A percentile compares a stretch with the other conserved stretches of the same genome.
These are phyloP conservation scores for Pangasius sanitwongsei DNA, from an alignment of 2,797 vertebrate genomes.

Conservation along the genomic window DNA sequence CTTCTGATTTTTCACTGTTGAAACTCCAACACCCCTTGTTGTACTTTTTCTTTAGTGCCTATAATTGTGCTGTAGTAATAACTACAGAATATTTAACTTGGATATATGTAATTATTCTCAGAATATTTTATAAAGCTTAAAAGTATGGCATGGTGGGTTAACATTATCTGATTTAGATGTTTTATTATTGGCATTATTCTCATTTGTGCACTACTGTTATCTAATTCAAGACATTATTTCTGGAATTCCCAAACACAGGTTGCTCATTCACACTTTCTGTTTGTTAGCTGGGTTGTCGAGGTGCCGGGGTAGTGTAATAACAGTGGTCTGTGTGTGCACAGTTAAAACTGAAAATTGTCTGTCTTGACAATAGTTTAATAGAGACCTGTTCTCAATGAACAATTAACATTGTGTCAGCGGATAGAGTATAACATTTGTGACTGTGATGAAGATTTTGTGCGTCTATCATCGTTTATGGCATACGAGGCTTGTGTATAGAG, in stretches of 20 bases:
- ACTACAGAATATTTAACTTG: not conserved
- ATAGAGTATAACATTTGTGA: not conserved
- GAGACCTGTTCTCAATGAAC: not conserved
- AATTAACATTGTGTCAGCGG: not conserved
- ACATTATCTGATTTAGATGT: not conserved
- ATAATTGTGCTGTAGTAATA: not conserved
- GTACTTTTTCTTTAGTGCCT: not conserved
- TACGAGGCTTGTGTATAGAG: not conserved
- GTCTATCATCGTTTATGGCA: not conserved
- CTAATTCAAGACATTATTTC: not conserved
- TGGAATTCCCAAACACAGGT: not conserved
- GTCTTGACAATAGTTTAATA: not conserved
- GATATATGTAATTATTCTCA: not conserved
- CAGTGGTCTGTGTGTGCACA: not conserved
- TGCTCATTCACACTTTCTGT: not conserved
- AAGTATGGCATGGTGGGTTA: not conserved
- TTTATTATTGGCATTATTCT: not conserved
- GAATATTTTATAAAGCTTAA: not conserved
- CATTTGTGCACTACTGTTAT: not conserved
- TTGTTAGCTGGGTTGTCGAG: not conserved
- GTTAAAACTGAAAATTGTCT: not conserved
- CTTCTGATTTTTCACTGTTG: not conserved
- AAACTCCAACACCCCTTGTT: not conserved
- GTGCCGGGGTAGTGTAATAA: not conserved
- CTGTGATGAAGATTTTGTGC: not conserved